Evolutionary conservation across 2,113 vertebrate species (phyloP), one percentile per base, ranked within the genome.

Genomic region (Mobula birostris): DNA sequence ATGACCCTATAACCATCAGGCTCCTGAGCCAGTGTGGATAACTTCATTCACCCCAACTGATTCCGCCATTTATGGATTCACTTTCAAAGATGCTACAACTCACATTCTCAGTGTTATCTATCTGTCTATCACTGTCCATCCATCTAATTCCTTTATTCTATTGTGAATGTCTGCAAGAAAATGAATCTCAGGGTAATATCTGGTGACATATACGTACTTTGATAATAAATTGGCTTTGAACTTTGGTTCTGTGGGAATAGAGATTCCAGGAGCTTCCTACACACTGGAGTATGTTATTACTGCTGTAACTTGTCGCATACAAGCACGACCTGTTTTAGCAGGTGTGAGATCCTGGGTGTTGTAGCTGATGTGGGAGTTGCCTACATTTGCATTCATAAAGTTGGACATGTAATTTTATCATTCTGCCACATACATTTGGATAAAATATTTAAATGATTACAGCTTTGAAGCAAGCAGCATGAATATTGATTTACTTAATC

Each of bases 361-460:
- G 14, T 32, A 2, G 9, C 24, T 61, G n/a, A 90, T 14, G 66
- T 66, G 85, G 1, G 29, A 66, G 29, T 90, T 90, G 61, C 29
- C 85, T 90, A n/a, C 5, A 7, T 90, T 90, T 90, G 85, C 82
- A 85, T 90, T 29, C n/a, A 63, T 66, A 32, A 68, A 68, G 17
- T 66, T 66, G n/a, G 17, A 90, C 85, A 68, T 17, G 12, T 27
- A 15, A 0, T 17, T 66, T 32, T 90, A 17, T 68, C 27, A 32
- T 90, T 68, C 61, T 66, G 61, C 2, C n/a, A 29, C 29, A 19
- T 32, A 32, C 85, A 19, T 32, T 90, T 90, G 61, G 85, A 66
- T 90, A 66, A 74, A 74, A 90, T 68, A 85, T 85, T 85, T 66
- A 90, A 90, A 90, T 90, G 61, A 63, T 27, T 88, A 88, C 85